Percentiles rank a stretch among this genome's conserved stretches.
Evolutionary conservation across 2,113 vertebrate species (phyloP).

Genomic region (Speoplatyrhinus poulsoni): DNA sequence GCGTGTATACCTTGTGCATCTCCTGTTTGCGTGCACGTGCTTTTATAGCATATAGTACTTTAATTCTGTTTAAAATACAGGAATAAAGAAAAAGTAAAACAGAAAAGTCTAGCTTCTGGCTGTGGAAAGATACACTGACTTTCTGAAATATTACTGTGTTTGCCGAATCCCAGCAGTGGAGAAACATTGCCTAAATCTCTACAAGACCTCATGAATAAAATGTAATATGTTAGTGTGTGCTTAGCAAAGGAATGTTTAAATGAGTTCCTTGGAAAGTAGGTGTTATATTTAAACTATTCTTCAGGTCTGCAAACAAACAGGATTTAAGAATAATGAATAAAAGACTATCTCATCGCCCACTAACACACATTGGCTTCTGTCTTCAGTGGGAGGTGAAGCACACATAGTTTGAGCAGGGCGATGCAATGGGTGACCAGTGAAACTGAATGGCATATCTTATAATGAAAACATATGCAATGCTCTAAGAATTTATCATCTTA

Average conservation of each 20-base stretch:
- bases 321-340: neutral
- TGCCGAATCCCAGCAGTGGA: constrained; percentile 20
- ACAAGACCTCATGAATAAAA: constrained; percentile 28
- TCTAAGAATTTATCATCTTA: neutral
- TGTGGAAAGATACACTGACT: constrained; percentile 14
- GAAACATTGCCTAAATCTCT: constrained; percentile 37
- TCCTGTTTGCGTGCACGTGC: neutral
- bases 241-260: constrained; percentile 12
- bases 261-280: neutral
- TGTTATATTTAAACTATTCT: neutral
- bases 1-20: neutral
- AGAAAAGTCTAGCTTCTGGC: neutral
- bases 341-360: neutral
- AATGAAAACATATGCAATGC: constrained; percentile 36
- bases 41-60: too few species aligned
- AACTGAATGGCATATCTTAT: constrained; percentile 46
- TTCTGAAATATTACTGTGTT: constrained; percentile 14
- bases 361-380: neutral
- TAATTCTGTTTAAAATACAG: too few species aligned
- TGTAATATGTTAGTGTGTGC: constrained; percentile 37
- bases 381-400: neutral
- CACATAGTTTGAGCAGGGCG: constrained; percentile 5
- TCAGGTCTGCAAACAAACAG: too few species aligned
- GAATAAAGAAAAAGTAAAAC: too few species aligned
- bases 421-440: constrained; percentile 26